Evolutionary conservation across 2,797 vertebrate species (phyloP), one percentile per base, ranked within the genome.

Genomic region (Pipistrellus kuhlii): DNA sequence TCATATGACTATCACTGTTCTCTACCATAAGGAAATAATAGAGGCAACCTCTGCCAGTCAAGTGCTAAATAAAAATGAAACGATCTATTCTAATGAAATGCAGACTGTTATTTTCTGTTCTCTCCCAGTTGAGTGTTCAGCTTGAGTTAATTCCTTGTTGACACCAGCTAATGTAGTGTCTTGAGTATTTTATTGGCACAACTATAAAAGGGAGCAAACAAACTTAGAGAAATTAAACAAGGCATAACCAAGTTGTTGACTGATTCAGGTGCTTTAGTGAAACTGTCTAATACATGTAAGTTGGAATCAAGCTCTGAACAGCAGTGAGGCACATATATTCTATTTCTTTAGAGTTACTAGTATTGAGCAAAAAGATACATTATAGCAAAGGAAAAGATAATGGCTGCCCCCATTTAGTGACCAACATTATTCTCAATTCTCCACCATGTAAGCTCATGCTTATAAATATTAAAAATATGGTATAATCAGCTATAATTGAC

Each of bases 211-310:
- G 13, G n/a, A 93, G 18, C 88, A 97, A 96, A 55, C 83, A n/a
- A 57, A 89, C 87, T 96, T 92, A 92, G 87, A 93, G 85, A 97
- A 98, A 97, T 97, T 96, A 97, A 96, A 81, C 30, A 73, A 94
- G n/a, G 44, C 44, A 91, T 75, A 91, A 91, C 46, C 35, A 85
- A 88, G 27, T 53, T 84, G 27, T 53, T 84, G 72, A 90, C 85
- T 73, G 15, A 85, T 71, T 76, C n/a, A 94, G 44, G 75, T 84
- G 62, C 73, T 85, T 94, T 95, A 95, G 81, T 41, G 20, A 96
- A 84, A 88, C 6, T 72, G 30, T 89, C 48, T 87, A 69, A 48
- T 76, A 53, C 27, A 68, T 44, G n/a, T 88, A 85, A 86, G 57
- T 80, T 77, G 72, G 46, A 90, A 75, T 76, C 27, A 85, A 90